Evolutionary conservation across 1,140 invertebrate genomes (phyloP).

Genomic region (Ips nitidus): DNA sequence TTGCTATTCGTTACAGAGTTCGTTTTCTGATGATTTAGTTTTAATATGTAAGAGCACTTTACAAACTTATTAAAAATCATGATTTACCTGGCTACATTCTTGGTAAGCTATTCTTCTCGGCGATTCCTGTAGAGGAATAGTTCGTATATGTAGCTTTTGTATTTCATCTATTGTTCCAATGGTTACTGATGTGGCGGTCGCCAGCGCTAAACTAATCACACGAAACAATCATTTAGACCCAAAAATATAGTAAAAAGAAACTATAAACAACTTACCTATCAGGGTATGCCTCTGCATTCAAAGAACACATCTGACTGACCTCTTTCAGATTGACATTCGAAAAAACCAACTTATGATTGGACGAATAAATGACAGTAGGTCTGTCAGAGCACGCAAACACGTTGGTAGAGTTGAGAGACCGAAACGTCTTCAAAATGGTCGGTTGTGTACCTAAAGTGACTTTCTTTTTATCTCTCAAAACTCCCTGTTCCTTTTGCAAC

Average conservation of each 20-base stretch:
- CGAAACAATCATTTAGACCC: background rate
- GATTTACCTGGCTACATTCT: constrained; percentile 76
- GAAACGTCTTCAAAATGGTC: constrained; percentile 88
- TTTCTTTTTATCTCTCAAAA: constrained; percentile 81
- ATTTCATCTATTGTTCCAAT: constrained; percentile 99
- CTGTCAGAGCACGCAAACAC: constrained; percentile 98
- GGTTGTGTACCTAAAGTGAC: constrained; percentile 97
- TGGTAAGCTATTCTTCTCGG: constrained; percentile 94
- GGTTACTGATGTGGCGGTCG: constrained; percentile 90
- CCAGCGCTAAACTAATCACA: constrained; percentile 77
- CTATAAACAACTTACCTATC: constrained; percentile 65
- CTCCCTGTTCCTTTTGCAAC: constrained; percentile 71
- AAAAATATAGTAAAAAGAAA: background rate
- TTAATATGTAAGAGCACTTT: too few species aligned
- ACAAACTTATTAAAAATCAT: background rate
- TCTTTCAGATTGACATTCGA: constrained; percentile 99
- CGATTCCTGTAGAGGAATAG: constrained; percentile 91
- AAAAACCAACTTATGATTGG: constrained; percentile 98
- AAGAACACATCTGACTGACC: constrained; percentile 97
- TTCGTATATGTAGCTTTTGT: constrained; percentile 95
- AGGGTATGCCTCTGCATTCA: constrained; percentile 92
- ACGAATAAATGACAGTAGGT: constrained; percentile 98
- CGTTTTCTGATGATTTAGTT: too few species aligned
- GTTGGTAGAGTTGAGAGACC: constrained; percentile 89
- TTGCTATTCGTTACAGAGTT: too few species aligned